phyloP scores from a whole-genome alignment of 1,140 invertebrate genomes.

The Luehdorfia chinensis region DNA sequence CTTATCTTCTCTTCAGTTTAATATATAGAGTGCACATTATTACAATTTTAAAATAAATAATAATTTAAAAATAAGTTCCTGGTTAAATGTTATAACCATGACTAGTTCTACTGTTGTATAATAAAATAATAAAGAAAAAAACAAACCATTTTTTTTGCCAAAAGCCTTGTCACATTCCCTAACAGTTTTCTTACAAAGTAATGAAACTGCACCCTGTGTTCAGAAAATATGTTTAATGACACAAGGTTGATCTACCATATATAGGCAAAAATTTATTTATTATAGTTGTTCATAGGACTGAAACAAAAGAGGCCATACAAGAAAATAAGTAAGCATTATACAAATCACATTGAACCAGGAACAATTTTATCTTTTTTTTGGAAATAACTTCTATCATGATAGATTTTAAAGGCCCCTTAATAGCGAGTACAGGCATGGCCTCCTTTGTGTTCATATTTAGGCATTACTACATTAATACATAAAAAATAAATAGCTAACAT shows the following conservation, averaged over 20 bases:
- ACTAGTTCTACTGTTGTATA: constrained; percentile 16
- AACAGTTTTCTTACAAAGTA: constrained; percentile 47
- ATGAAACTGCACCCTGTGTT: constrained; percentile 45
- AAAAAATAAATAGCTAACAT: neutral
- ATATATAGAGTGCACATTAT: too few species aligned
- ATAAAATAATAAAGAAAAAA: constrained; percentile 33
- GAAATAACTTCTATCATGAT: too few species aligned
- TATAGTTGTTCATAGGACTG: too few species aligned
- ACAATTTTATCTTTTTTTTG: constrained; percentile 26
- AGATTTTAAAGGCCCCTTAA: neutral
- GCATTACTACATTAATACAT: neutral
- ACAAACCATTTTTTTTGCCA: constrained; percentile 60
- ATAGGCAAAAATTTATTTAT: too few species aligned
- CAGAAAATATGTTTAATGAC: constrained; percentile 32
- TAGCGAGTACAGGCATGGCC: constrained; percentile 33
- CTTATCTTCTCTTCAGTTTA: too few species aligned
- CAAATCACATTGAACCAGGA: constrained; percentile 40
- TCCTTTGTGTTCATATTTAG: constrained; percentile 34
- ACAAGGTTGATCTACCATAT: too few species aligned
- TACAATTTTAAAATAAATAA: too few species aligned
- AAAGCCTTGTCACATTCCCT: constrained; percentile 46
- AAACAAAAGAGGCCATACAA: constrained; percentile 58
- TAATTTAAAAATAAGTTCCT: too few species aligned
- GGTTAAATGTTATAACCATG: constrained; percentile 33
- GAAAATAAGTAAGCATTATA: constrained; percentile 22